These are phyloP conservation scores for Cossypha niveicapilla DNA, from an alignment of 2,797 vertebrate species.

Conservation along the genomic window DNA sequence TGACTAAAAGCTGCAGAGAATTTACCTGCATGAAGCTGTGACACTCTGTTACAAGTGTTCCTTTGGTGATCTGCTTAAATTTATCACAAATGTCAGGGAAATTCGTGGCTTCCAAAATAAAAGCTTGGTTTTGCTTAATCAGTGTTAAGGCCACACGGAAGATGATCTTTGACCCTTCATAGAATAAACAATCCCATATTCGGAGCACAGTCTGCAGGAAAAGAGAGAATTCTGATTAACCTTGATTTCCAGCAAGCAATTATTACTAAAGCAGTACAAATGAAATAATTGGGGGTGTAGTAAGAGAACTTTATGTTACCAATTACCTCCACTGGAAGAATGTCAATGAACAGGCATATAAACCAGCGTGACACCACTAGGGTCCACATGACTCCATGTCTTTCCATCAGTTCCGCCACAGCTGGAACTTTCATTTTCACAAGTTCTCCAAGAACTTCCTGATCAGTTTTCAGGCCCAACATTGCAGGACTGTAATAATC, in stretches of 20 bases:
- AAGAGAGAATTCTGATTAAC: not conserved
- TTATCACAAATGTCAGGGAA: constrained; percentile 86
- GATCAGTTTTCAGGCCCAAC: constrained; percentile 90
- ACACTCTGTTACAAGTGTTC: constrained; percentile 86
- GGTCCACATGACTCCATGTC: constrained; percentile 87
- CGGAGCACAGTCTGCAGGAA: constrained; percentile 87
- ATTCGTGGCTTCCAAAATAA: constrained; percentile 84
- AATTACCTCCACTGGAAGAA: constrained; percentile 92
- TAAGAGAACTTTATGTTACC: not conserved
- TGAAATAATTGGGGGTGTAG: not conserved
- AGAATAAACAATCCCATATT: constrained; percentile 96
- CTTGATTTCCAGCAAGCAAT: not conserved
- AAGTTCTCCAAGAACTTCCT: constrained; percentile 91
- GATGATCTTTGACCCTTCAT: constrained; percentile 93
- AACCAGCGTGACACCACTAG: constrained; percentile 95
- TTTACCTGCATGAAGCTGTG: constrained; percentile 93
- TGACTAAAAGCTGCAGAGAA: not conserved
- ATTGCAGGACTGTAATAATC: constrained; percentile 91
- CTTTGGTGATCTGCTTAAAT: constrained; percentile 89
- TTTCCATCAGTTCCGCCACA: constrained; percentile 86
- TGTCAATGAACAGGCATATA: constrained; percentile 93
- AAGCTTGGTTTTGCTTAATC: constrained; percentile 85
- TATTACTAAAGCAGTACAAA: not conserved
- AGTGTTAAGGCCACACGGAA: constrained; percentile 93
- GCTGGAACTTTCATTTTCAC: constrained; percentile 88